phyloP scores from a whole-genome alignment of 2,797 vertebrate species.

The Luscinia megarhynchos region DNA sequence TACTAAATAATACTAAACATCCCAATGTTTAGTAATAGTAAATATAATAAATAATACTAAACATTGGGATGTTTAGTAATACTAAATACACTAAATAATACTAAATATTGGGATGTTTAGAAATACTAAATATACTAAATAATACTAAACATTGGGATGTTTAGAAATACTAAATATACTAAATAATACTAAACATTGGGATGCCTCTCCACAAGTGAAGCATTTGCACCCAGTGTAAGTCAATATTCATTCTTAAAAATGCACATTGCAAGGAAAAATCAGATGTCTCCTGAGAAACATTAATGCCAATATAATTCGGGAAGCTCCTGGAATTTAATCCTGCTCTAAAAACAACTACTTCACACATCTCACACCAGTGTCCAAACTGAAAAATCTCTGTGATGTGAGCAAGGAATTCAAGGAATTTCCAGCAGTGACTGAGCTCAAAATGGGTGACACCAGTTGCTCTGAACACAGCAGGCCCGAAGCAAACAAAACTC shows the following conservation, averaged over 20 bases:
- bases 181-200: background rate
- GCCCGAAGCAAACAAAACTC: too few relatives aligned
- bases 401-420: background rate
- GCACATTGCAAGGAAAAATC: background rate
- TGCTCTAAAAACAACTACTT: background rate
- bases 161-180: too few relatives aligned
- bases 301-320: background rate
- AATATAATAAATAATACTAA: background rate
- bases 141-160: background rate
- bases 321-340: background rate
- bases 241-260: background rate
- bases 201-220: background rate
- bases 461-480: background rate
- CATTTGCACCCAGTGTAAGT: background rate
- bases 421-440: background rate
- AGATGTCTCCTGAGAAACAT: background rate
- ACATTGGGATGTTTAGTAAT: too few relatives aligned
- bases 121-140: too few relatives aligned
- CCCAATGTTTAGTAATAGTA: too few relatives aligned
- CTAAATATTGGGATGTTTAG: background rate
- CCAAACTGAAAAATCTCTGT: background rate
- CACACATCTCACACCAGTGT: background rate
- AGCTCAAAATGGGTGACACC: background rate
- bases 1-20: background rate
- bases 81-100: too few relatives aligned